A percentile compares a stretch with the other conserved stretches of the same genome.
Conservation (phyloP, 2,888 invertebrate genomes). For the Standfussiana lucernea region DNA sequence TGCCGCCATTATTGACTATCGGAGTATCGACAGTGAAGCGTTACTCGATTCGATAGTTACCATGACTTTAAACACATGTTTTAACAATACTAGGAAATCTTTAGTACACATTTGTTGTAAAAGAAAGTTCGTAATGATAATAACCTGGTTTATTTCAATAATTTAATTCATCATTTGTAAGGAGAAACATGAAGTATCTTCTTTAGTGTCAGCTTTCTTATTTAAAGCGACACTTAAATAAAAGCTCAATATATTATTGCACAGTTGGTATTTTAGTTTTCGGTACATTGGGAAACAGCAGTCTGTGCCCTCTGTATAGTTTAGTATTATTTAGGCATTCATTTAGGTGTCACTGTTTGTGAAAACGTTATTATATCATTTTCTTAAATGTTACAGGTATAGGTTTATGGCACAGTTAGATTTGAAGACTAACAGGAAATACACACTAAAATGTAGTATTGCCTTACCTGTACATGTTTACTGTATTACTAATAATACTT, state of each 20-base stretch:
- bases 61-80: slow-evolving; percentile 52
- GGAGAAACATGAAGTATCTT: not conserved
- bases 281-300: not conserved
- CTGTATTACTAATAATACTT: not conserved
- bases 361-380: not conserved
- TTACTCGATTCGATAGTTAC: slow-evolving; percentile 54
- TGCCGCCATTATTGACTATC: slow-evolving; percentile 72
- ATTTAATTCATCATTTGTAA: not conserved
- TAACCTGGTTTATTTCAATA: slow-evolving; percentile 6
- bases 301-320: too few relatives aligned
- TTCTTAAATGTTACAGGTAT: not conserved
- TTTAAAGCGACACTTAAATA: not conserved
- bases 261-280: not conserved
- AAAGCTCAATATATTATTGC: not conserved
- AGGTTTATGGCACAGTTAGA: not conserved
- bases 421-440: slow-evolving; percentile 1
- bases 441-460: not conserved
- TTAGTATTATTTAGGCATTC: not conserved
- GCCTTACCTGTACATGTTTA: not conserved
- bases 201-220: not conserved
- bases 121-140: slow-evolving; percentile 4
- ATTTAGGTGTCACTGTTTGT: not conserved
- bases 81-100: slow-evolving; percentile 40
- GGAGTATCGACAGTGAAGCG: slow-evolving; percentile 57
- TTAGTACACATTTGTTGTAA: slow-evolving; percentile 16